Evolutionary conservation across 2,113 vertebrate genomes (phyloP).

Genomic region (Catharus fuscescens): DNA sequence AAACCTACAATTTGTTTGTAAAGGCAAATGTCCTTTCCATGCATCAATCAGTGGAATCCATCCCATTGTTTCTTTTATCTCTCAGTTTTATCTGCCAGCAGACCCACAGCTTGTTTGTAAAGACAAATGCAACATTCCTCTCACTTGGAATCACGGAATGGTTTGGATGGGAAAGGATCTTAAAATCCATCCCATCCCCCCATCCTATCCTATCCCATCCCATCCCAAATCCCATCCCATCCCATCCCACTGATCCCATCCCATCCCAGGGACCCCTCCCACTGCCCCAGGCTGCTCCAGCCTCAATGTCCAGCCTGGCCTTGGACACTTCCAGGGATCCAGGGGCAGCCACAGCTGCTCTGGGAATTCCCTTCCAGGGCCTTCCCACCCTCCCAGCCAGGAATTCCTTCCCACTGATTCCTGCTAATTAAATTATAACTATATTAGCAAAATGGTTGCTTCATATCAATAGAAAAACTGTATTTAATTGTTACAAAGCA

Average conservation of each 20-base stretch:
- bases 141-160: not conserved
- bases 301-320: not conserved
- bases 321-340: not conserved
- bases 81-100: too few relatives aligned
- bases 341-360: not conserved
- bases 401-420: not conserved
- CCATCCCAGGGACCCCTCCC: not conserved
- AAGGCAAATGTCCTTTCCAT: too few relatives aligned
- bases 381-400: not conserved
- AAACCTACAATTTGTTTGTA: too few relatives aligned
- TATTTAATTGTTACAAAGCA: too few relatives aligned
- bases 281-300: not conserved
- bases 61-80: too few relatives aligned
- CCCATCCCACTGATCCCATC: not conserved
- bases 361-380: not conserved
- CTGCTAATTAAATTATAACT: too few relatives aligned
- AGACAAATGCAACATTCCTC: too few relatives aligned
- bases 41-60: too few relatives aligned
- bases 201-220: too few relatives aligned
- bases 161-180: not conserved
- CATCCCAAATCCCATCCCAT: not conserved
- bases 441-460: too few relatives aligned
- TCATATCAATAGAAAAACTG: too few relatives aligned
- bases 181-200: not conserved
- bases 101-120: too few relatives aligned